These are phyloP conservation scores for Brachyalestes nurse DNA, from an alignment of 2,797 vertebrate species.

Conservation along the genomic window DNA sequence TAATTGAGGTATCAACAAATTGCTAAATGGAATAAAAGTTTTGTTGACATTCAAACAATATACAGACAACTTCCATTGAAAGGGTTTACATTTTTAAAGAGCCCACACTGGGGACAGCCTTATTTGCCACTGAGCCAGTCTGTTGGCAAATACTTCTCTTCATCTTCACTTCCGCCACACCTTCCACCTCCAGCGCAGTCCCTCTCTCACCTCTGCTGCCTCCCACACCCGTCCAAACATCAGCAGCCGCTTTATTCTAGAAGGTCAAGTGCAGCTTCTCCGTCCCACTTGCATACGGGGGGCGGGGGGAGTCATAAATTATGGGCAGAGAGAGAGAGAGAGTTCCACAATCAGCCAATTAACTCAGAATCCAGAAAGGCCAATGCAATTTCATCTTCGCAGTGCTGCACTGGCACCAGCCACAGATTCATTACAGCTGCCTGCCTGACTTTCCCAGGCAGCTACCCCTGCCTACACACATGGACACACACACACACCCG, in stretches of 20 bases:
- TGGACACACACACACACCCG: constrained; percentile 14
- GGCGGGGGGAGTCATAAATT: constrained; percentile 71
- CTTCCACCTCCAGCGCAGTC: not conserved
- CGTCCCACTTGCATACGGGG: constrained; percentile 62
- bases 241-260: constrained; percentile 54
- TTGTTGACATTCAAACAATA: too few relatives aligned
- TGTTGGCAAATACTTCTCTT: not conserved
- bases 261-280: constrained; percentile 68
- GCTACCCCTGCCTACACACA: constrained; percentile 30
- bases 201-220: constrained; percentile 4
- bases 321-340: constrained; percentile 66
- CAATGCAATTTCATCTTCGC: constrained; percentile 72
- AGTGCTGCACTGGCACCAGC: constrained; percentile 66
- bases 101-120: too few relatives aligned
- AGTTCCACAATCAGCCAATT: constrained; percentile 74
- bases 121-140: too few relatives aligned
- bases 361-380: constrained; percentile 76
- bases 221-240: constrained; percentile 38
- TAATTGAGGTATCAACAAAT: too few relatives aligned
- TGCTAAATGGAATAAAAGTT: too few relatives aligned
- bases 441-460: constrained; percentile 49
- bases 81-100: too few relatives aligned
- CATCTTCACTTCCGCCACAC: not conserved
- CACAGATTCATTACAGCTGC: constrained; percentile 68
- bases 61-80: too few relatives aligned